A percentile compares a stretch with the other conserved stretches of the same genome.
Conservation (phyloP, 2,113 vertebrate species). For the Trochalopteron elliotii region DNA sequence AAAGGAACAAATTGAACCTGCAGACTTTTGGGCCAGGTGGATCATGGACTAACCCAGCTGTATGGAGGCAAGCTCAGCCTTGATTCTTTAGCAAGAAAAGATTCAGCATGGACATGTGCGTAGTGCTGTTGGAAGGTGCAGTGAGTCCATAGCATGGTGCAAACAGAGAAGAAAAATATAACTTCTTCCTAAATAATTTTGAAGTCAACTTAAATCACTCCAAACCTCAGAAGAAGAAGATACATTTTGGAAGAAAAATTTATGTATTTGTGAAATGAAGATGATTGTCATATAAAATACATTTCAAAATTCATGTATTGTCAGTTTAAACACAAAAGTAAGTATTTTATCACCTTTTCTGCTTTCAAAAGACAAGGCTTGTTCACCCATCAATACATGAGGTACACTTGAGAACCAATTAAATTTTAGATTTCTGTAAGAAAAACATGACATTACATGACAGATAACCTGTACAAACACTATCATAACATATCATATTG, state of each 20-base stretch:
- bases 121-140: not conserved
- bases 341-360: not conserved
- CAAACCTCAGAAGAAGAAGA: not conserved
- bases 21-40: not conserved
- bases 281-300: not conserved
- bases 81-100: not conserved
- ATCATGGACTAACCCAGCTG: not conserved
- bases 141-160: fast-evolving
- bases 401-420: not conserved
- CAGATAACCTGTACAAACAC: not conserved
- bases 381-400: not conserved
- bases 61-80: not conserved
- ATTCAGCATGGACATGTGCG: fast-evolving
- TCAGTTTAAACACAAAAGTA: not conserved
- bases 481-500: not conserved
- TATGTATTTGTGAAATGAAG: not conserved
- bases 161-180: not conserved
- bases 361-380: not conserved
- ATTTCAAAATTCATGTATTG: not conserved
- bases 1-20: not conserved
- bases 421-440: not conserved
- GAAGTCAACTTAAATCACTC: not conserved
- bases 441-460: not conserved
- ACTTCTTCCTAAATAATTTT: not conserved
- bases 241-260: not conserved